Base-by-base conservation (phyloP, 2,113 vertebrate species). In the Lampris incognitus region DNA sequence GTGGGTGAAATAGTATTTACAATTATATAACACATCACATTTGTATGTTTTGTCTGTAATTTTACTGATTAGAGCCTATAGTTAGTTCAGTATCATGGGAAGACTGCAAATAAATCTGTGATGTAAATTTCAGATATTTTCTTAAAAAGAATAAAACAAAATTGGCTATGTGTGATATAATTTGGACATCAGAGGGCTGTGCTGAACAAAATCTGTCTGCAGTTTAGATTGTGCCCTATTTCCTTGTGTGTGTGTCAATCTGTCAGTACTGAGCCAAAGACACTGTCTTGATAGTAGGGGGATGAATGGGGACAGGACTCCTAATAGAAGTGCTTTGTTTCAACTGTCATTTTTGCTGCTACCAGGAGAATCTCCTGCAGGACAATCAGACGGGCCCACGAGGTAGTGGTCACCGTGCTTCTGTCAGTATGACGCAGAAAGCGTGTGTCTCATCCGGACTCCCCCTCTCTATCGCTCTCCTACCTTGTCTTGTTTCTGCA, bases 291-390 rank as follows among this genome's bases (percentile, higher is more conserved):
- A 91, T 87, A 81, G 89, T 59, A 9, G 81, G 74, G 46, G 85
- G 83, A 70, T 51, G 75, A 72, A 84, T 24, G 81, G 81, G 84
- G 84, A 87, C 79, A 74, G 37, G 56, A 69, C 73, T 78, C 73
- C 77, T 92, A 93, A 93, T 93, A 87, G 89, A 91, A 88, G 66
- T 76, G 81, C 84, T 92, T 93, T 92, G 89, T 93, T 24, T 85
- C 88, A 85, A 57, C 82, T 92, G 89, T 94, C 92, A 94, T 87
- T 83, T 87, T 67, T 81, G 58, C 85, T 82, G 87, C 86, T 75
- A 72, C 85, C 86, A 83, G 85, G 81, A 81, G 89, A 88, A 91
- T 85, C 73, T 76, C 84, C 87, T 74, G 83, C 85, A 52, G 79
- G 85, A 85, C 89, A 84, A 83, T 88, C 80, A 82, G 68, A 78